A percentile compares a stretch with the other conserved stretches of the same genome.
These are phyloP conservation scores for Colossoma macropomum DNA, from an alignment of 2,113 vertebrate species.

Conservation along the genomic window DNA sequence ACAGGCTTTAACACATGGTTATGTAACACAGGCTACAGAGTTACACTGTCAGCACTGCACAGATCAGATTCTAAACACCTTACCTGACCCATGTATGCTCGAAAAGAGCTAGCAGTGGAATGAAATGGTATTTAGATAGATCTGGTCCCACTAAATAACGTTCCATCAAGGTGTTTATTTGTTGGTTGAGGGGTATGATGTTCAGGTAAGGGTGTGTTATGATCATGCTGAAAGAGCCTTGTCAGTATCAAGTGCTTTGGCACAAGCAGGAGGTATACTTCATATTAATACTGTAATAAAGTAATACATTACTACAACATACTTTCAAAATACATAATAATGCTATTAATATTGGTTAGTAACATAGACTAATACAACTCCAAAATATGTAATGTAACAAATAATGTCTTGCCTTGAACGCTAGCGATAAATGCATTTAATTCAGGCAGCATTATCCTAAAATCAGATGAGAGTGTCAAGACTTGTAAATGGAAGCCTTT, in stretches of 20 bases:
- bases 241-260: background rate
- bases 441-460: background rate
- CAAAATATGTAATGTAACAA: too few species aligned
- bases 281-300: background rate
- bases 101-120: slow-evolving; percentile 13
- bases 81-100: slow-evolving; percentile 38
- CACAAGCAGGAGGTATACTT: background rate
- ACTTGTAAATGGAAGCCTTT: background rate
- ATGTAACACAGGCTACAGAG: slow-evolving; percentile 64
- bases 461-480: background rate
- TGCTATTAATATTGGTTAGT: background rate
- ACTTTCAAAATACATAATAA: too few species aligned
- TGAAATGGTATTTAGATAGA: background rate
- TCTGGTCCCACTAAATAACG: background rate
- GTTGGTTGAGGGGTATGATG: background rate
- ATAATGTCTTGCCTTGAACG: too few species aligned
- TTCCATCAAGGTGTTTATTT: background rate
- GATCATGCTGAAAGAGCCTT: background rate
- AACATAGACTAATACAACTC: background rate
- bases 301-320: background rate
- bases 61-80: slow-evolving; percentile 62
- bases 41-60: slow-evolving; percentile 67
- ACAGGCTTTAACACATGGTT: slow-evolving; percentile 66
- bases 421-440: too few species aligned
- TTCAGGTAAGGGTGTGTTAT: background rate